phyloP scores from a whole-genome alignment of 2,113 vertebrate genomes.

The Mystacornis crossleyi region DNA sequence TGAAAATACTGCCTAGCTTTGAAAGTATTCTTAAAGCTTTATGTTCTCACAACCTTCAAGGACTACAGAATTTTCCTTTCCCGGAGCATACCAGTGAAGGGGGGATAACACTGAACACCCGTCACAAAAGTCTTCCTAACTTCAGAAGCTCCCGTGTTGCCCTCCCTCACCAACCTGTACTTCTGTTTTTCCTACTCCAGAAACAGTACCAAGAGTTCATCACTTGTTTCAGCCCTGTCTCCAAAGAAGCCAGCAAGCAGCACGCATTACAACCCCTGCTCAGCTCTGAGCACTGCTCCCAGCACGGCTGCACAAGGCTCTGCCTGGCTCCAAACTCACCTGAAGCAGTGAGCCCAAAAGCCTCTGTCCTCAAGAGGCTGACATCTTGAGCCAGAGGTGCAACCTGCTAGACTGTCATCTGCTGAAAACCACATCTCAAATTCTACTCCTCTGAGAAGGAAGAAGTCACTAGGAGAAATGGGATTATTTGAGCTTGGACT shows the following conservation, averaged over 20 bases:
- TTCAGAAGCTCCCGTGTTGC: neutral
- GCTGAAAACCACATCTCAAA: neutral
- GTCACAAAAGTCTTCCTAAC: neutral
- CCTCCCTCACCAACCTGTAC: neutral
- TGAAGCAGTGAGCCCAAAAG: neutral
- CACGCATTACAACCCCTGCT: neutral
- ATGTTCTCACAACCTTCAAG: neutral
- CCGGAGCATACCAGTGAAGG: fast-evolving
- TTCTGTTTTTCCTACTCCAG: neutral
- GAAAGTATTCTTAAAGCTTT: neutral
- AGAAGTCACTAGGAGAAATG: neutral
- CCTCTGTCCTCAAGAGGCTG: neutral
- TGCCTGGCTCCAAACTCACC: neutral
- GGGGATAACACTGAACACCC: neutral
- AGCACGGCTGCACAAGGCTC: neutral
- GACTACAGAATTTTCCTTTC: neutral
- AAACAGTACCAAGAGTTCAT: neutral
- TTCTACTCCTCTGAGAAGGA: neutral
- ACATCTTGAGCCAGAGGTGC: neutral
- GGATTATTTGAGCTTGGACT: neutral
- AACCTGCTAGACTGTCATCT: neutral
- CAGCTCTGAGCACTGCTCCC: neutral
- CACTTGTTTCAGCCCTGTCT: neutral
- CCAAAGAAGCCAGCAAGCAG: neutral
- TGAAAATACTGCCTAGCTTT: neutral